These are phyloP conservation scores for Serripes groenlandicus DNA, from an alignment of 2,888 invertebrate genomes.

Conservation along the genomic window DNA sequence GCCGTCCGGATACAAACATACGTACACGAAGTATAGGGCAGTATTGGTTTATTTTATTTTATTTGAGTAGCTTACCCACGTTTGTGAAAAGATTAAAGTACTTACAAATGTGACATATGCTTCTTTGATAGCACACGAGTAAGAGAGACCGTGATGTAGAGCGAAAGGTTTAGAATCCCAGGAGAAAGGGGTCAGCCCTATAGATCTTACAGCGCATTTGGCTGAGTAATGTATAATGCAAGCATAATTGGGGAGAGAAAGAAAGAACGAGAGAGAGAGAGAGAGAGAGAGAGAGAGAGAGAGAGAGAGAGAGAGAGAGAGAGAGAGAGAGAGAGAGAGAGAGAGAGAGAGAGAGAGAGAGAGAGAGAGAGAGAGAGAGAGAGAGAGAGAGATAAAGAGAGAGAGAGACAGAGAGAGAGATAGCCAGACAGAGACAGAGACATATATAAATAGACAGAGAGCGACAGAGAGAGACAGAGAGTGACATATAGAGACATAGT, in stretches of 20 bases:
- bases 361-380: slow-evolving; percentile 7
- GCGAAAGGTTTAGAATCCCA: too few species aligned
- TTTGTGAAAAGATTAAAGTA: too few species aligned
- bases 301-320: slow-evolving; percentile 1
- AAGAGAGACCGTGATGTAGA: too few species aligned
- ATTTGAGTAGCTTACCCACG: too few species aligned
- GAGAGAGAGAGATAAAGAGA: slow-evolving; percentile 5
- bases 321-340: slow-evolving; percentile 1
- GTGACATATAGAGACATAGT: neutral
- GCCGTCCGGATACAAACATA: too few species aligned
- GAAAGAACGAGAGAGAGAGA: slow-evolving; percentile 2
- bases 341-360: neutral
- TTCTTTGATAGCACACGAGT: too few species aligned
- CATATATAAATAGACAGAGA: slow-evolving; percentile 20
- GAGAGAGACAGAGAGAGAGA: slow-evolving; percentile 6
- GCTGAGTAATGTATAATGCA: too few species aligned
- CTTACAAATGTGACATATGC: too few species aligned
- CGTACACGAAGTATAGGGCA: too few species aligned
- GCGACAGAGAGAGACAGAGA: slow-evolving; percentile 27
- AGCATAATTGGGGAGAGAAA: neutral
- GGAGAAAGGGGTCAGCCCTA: too few species aligned
- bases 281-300: slow-evolving; percentile 1
- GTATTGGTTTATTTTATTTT: too few species aligned
- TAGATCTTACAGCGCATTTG: too few species aligned
- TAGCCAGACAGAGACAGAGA: slow-evolving; percentile 3